phyloP scores from a whole-genome alignment of 2,888 invertebrate genomes.

The Macrosiphum euphorbiae region DNA sequence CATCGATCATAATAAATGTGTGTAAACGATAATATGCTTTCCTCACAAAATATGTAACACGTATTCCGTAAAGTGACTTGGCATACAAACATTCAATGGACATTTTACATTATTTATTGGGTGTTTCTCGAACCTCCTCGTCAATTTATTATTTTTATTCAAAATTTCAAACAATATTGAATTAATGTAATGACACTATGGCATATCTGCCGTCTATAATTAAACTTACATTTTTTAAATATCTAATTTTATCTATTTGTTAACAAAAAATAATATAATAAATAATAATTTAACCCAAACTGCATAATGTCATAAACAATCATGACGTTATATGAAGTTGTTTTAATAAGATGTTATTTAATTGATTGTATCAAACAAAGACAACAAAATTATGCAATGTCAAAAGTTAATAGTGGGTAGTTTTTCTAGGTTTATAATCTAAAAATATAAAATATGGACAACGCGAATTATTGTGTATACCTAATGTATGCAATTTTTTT shows the following conservation, averaged over 20 bases:
- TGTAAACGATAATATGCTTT: conserved; percentile 25
- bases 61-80: background rate
- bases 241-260: background rate
- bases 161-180: background rate
- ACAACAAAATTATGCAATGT: too few relatives aligned
- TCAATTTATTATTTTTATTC: background rate
- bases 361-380: too few relatives aligned
- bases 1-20: conserved; percentile 45
- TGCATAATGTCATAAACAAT: background rate
- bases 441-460: too few relatives aligned
- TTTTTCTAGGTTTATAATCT: too few relatives aligned
- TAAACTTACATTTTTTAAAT: background rate
- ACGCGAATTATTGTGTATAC: too few relatives aligned
- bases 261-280: background rate
- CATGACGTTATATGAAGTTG: background rate
- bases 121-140: background rate
- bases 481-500: too few relatives aligned
- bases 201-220: background rate
- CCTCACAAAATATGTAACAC: conserved; percentile 1
- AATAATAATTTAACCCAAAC: background rate
- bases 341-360: too few relatives aligned
- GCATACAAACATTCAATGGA: conserved; percentile 22
- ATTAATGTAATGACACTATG: background rate
- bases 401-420: too few relatives aligned
- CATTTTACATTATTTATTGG: background rate